Evolutionary conservation across 92 coral and sea anemone species (phyloP).

Genomic region (Heliopora coerulea): DNA sequence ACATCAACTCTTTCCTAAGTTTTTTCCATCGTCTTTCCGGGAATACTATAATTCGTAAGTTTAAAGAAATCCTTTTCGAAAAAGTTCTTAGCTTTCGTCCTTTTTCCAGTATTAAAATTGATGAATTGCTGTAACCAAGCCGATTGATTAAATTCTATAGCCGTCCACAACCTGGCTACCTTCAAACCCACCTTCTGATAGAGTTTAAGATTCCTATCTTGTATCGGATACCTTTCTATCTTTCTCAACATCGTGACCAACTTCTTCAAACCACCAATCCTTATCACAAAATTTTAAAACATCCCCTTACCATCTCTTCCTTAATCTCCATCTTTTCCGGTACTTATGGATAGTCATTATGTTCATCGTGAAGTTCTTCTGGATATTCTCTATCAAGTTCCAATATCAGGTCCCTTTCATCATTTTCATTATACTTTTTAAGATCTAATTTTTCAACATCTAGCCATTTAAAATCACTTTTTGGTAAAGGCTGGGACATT

Average conservation of each 20-base stretch:
- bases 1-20: too few species aligned
- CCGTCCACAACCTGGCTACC: too few species aligned
- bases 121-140: slow-evolving; percentile 13
- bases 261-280: neutral
- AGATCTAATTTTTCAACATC: neutral
- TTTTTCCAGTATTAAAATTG: neutral
- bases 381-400: slow-evolving; percentile 21
- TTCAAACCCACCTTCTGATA: too few species aligned
- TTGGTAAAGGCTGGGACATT: neutral
- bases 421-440: neutral
- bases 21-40: slow-evolving; percentile 28
- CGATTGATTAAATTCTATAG: neutral
- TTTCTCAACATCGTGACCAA: neutral
- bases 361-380: neutral
- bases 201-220: too few species aligned
- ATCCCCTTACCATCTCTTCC: neutral
- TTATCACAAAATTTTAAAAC: neutral
- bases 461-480: neutral
- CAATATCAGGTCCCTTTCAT: neutral
- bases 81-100: neutral
- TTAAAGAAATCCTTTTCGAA: slow-evolving; percentile 16
- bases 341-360: neutral
- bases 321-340: slow-evolving; percentile 2
- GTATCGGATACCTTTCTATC: too few species aligned
- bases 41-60: neutral